Base-by-base conservation (phyloP, 1,140 invertebrate genomes). In the Eupeodes corollae region DNA sequence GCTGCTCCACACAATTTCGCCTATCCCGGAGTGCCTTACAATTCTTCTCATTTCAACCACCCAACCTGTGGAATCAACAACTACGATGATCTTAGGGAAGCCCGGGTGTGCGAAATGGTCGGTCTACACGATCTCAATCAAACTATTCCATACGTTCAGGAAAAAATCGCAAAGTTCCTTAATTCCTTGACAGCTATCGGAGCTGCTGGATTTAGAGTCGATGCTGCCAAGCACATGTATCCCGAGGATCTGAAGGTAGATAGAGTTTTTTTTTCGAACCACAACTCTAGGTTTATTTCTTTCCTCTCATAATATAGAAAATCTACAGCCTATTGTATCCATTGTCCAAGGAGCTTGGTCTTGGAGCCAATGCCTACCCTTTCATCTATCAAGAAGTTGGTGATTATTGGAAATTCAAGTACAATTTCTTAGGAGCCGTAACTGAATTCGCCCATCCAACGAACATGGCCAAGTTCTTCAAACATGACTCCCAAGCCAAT, bases 361-460 rank as follows among this genome's bases (percentile, higher is more conserved):
- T 80, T 52, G 53, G 64, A 2, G 32, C 46, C 1, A 62, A 67
- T 3, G 35, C 68, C 3, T 59, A 71, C 38, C 75, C 80, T 0
- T 77, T 75, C 52, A 70, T 84, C 50, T 79, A 71, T 56, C 82
- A 86, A 56, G 84, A 88, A 68, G 83, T 87, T 10, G 82, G 85
- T 42, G 83, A 86, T 65, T 61, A 70, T 30, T 11, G 14, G 26
- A 46, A 35, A 26, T 46, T 8, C 69, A 67, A 14, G 49, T 41
- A 9, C 44, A 52, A 16, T 59, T 72, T 71, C 5, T 59, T 78
- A 6, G 81, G 73, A 15, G 55, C 72, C 19, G 79, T 84, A 8
- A 83, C 80, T 0, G 83, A 86, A 59, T 86, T 86, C 59, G 5
- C n/a, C 9, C 38, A 30, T 32, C 26, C 34, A n/a, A 19, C 49